phyloP scores from a whole-genome alignment of 1,140 invertebrate genomes.

The Hylaeus volcanicus region DNA sequence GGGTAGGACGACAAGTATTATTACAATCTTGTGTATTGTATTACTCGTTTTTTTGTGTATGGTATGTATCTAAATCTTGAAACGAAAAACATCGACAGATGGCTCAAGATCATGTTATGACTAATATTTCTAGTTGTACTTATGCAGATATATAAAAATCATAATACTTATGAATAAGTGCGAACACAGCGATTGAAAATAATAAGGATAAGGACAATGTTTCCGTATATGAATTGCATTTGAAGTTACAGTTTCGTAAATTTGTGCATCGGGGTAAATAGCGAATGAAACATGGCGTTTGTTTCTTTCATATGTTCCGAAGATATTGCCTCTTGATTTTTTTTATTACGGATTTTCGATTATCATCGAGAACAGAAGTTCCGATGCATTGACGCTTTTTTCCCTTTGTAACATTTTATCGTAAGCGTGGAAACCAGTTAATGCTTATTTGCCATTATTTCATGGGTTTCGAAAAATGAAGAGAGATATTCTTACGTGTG shows the following conservation, averaged over 20 bases:
- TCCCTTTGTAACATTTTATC: constrained; percentile 20
- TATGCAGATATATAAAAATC: constrained; percentile 47
- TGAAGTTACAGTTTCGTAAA: constrained; percentile 55
- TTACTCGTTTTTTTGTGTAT: constrained; percentile 49
- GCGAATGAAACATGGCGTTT: constrained; percentile 78
- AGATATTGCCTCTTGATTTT: constrained; percentile 50
- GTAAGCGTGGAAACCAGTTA: constrained; percentile 27
- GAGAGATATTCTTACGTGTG: constrained; percentile 54
- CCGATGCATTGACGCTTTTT: constrained; percentile 28
- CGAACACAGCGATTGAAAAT: constrained; percentile 6
- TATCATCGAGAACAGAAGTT: constrained; percentile 13
- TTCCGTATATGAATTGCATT: constrained; percentile 45
- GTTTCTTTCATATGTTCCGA: constrained; percentile 71
- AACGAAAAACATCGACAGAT: constrained; percentile 76
- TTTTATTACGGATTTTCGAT: constrained; percentile 17
- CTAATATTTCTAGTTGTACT: constrained; percentile 69
- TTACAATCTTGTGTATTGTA: constrained; percentile 50
- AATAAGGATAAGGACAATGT: constrained; percentile 34
- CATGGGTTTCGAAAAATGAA: constrained; percentile 59
- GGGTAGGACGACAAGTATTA: constrained; percentile 45
- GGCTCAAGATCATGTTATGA: constrained; percentile 75
- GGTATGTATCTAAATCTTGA: constrained; percentile 62
- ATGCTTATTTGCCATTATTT: constrained; percentile 25
- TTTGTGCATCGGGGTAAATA: constrained; percentile 65
- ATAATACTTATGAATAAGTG: constrained; percentile 47